Evolutionary conservation across 2,113 vertebrate species (phyloP).

Genomic region (Podarcis raffonei): DNA sequence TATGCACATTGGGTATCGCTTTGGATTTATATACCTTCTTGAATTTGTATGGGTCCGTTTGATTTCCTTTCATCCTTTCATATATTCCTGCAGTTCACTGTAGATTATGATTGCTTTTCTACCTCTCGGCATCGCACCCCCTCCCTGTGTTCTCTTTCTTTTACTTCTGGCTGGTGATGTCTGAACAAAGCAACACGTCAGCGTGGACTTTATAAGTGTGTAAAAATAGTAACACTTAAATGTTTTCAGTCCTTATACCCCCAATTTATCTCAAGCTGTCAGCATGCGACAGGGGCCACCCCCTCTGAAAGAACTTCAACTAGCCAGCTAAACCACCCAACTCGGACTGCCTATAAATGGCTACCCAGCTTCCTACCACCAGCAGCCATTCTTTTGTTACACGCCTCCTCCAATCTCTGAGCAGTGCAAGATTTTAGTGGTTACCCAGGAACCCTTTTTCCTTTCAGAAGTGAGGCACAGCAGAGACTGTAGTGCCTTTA

Average conservation of each 20-base stretch:
- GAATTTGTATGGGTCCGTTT: not conserved
- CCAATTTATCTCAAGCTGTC: not conserved
- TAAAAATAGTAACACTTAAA: not conserved
- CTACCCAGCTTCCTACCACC: too few relatives aligned
- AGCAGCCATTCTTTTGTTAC: too few relatives aligned
- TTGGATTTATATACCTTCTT: conserved; percentile 15
- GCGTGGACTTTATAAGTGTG: not conserved
- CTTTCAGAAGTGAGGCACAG: too few relatives aligned
- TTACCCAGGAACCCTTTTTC: too few relatives aligned
- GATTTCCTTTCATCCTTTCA: conserved; percentile 15
- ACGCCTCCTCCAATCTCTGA: too few relatives aligned
- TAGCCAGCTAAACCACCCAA: too few relatives aligned
- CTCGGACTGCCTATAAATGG: too few relatives aligned
- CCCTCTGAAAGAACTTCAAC: too few relatives aligned
- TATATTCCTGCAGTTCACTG: not conserved
- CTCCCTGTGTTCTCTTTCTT: not conserved
- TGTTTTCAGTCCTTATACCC: not conserved
- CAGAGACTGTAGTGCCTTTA: too few relatives aligned
- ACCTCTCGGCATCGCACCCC: not conserved
- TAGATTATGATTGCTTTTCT: not conserved
- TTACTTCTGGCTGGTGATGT: not conserved
- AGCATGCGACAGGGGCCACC: too few relatives aligned
- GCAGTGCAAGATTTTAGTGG: too few relatives aligned
- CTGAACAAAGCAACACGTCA: not conserved
- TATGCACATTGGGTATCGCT: not conserved